These are phyloP conservation scores for Drosophila insularis DNA, from an alignment of 1,140 invertebrate genomes.

Conservation along the genomic window DNA sequence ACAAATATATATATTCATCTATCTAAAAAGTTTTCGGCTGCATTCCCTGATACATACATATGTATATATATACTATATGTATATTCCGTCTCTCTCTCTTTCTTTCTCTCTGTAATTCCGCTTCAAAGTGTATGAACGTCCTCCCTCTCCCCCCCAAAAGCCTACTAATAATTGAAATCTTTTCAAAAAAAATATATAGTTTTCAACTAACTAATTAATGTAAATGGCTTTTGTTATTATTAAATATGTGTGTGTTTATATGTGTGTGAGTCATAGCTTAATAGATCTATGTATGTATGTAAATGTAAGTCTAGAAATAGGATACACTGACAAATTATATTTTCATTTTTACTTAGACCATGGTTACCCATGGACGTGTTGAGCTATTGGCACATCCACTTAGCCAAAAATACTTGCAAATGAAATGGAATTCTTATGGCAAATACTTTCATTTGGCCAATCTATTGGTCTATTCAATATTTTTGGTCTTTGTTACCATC, in stretches of 20 bases:
- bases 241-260: background rate
- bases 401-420: conserved; percentile 92
- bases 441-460: conserved; percentile 92
- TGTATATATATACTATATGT: background rate
- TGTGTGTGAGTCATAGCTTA: background rate
- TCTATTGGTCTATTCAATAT: conserved; percentile 89
- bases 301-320: background rate
- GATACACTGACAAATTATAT: conserved; percentile 24
- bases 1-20: too few species aligned
- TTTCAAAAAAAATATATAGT: background rate
- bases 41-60: background rate
- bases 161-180: conserved; percentile 34
- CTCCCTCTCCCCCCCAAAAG: background rate
- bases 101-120: conserved; percentile 6
- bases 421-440: conserved; percentile 94
- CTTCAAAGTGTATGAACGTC: conserved; percentile 46
- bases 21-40: too few species aligned
- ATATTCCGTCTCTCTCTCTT: background rate
- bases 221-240: conserved; percentile 36
- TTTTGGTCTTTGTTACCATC: conserved; percentile 88
- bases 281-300: conserved; percentile 21
- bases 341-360: conserved; percentile 84
- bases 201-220: conserved; percentile 1
- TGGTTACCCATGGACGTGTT: conserved; percentile 91
- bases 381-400: conserved; percentile 91